These are phyloP conservation scores for Agelastica alni DNA, from an alignment of 2,888 invertebrate species.

Conservation along the genomic window DNA sequence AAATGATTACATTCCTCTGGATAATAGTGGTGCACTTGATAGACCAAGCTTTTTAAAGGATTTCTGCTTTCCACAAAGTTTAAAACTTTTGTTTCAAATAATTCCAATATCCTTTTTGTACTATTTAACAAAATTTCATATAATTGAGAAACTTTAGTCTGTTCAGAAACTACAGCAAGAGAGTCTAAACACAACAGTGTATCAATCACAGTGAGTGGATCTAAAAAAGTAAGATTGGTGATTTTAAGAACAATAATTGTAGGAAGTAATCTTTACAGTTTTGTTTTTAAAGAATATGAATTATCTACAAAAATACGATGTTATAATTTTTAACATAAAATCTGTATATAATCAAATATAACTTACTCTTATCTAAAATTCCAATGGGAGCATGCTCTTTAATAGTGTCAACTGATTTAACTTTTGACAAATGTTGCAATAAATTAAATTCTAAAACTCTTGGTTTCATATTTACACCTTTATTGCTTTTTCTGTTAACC, in stretches of 20 bases:
- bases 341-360: no score
- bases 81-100: conserved; percentile 58
- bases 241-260: no score
- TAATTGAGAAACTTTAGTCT: conserved; percentile 66
- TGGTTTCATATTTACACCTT: conserved; percentile 38
- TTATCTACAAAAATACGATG: no score
- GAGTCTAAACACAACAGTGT: conserved; percentile 72
- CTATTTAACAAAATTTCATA: conserved; percentile 78
- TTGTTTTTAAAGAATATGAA: no score
- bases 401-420: conserved; percentile 56
- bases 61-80: conserved; percentile 48
- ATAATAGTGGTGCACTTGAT: conserved; percentile 76
- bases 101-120: conserved; percentile 69
- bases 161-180: conserved; percentile 70
- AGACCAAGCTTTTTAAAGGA: conserved; percentile 41
- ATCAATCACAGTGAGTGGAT: conserved; percentile 58
- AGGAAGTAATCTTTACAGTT: no score
- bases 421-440: conserved; percentile 66
- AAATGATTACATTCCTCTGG: conserved; percentile 75
- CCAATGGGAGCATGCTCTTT: conserved; percentile 60
- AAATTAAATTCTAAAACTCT: conserved; percentile 65
- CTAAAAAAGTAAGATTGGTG: no score
- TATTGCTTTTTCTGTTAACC: conserved; percentile 44
- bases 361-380: conserved; percentile 67
- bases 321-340: no score